Evolutionary conservation across 2,888 invertebrate genomes (phyloP), one percentile per base, ranked within the genome.

Genomic region (Amorpha juglandis): DNA sequence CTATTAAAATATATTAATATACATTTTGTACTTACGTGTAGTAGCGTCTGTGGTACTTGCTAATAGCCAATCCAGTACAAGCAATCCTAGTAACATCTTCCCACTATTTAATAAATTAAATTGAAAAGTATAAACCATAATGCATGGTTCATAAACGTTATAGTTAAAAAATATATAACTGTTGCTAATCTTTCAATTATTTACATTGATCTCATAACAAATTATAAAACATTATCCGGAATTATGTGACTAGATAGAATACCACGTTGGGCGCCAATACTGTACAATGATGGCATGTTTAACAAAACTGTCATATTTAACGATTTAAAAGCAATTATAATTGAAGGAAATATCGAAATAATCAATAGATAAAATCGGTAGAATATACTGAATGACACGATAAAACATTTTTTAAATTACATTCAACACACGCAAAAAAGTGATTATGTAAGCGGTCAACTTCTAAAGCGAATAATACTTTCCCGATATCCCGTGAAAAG

Each of bases 401-500:
- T 78, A 78, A 81, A 80, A 78, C 58, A 78, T 75, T 79, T 6
- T 71, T 78, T 75, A 81, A 81, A 87, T 84, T 88, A 84, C 86
- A 86, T 86, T 84, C 76, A 82, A 81, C 84, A 84, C 91, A 91
- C 90, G 90, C 91, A 84, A 91, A 82, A 81, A 81, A 87, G 90
- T 86, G 86, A 90, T 91, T 91, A 91, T 81, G 83, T 76, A 79
- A 80, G 73, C 79, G 81, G 76, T 82, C 79, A 83, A 83, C 82
- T 84, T 81, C 72, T 71, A 78, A 81, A 82, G 74, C 75, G 74
- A 77, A 73, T 77, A 82, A 82, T 87, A 84, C 82, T 84, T 87
- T 86, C 79, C 79, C 84, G 85, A 84, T 83, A 82, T 83, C 76
- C 86, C 92, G 92, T 86, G 86, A 92, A 92, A 92, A 92, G 92